These are phyloP conservation scores for Paracyclopina nana DNA, from an alignment of 1,140 invertebrate genomes.

Conservation along the genomic window DNA sequence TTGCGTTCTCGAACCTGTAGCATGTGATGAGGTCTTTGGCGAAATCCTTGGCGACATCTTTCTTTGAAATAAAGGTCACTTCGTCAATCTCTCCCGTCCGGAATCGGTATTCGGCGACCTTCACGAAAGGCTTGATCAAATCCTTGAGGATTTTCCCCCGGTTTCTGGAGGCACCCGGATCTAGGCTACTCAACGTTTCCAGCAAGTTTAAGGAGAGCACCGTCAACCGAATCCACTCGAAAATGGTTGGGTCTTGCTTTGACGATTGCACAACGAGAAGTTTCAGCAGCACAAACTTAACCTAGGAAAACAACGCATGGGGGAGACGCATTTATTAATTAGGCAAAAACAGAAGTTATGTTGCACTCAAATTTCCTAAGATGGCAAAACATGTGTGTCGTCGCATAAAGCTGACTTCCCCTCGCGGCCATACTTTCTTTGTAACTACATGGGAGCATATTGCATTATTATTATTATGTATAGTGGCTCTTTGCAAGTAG, in stretches of 20 bases:
- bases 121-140: neutral
- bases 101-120: neutral
- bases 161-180: neutral
- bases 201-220: neutral
- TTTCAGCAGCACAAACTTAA: neutral
- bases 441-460: too few species aligned
- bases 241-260: neutral
- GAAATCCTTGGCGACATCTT: neutral
- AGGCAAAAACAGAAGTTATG: too few species aligned
- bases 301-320: neutral
- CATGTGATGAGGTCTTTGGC: conserved; percentile 1
- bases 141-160: neutral
- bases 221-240: neutral
- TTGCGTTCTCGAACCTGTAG: neutral
- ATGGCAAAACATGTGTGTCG: too few species aligned
- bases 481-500: too few species aligned
- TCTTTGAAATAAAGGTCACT: neutral
- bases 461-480: too few species aligned
- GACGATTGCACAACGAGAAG: too few species aligned
- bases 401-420: too few species aligned
- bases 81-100: neutral
- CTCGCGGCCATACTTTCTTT: too few species aligned
- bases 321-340: neutral
- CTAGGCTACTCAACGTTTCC: neutral
- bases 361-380: too few species aligned